These are phyloP conservation scores for Zaprionus gabonicus DNA, from an alignment of 1,140 invertebrate genomes.

Conservation along the genomic window DNA sequence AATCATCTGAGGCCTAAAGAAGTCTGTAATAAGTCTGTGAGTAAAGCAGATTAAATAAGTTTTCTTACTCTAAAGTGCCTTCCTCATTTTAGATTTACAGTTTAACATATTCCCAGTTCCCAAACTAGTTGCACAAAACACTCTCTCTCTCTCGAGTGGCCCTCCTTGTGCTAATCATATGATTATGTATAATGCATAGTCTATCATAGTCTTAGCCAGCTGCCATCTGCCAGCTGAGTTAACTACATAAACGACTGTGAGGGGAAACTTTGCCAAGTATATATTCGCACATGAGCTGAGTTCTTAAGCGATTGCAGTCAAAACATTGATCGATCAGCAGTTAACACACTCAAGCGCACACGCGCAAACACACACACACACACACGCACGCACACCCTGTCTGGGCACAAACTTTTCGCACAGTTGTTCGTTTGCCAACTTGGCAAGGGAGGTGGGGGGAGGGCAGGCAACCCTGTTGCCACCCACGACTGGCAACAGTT, in stretches of 20 bases:
- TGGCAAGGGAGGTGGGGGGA: not conserved
- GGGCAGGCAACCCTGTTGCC: not conserved
- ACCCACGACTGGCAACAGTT: constrained; percentile 51
- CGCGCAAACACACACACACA: constrained; percentile 9
- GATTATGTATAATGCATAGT: not conserved
- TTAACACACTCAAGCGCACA: not conserved
- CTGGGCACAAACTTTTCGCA: constrained; percentile 3
- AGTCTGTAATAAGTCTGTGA: no score
- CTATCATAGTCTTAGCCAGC: not conserved
- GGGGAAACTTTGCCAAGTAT: constrained; percentile 1
- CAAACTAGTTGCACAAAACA: no score
- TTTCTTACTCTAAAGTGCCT: no score
- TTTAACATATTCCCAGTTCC: no score
- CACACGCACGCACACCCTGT: constrained; percentile 1
- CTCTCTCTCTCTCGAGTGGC: no score
- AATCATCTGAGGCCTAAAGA: no score
- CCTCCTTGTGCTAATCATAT: not conserved
- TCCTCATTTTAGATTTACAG: no score
- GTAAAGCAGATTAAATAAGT: no score
- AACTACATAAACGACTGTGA: constrained; percentile 5
- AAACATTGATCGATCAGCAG: constrained; percentile 11
- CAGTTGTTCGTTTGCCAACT: not conserved
- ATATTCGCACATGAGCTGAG: constrained; percentile 10
- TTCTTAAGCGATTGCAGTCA: constrained; percentile 11
- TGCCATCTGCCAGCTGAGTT: not conserved